Base-by-base conservation (phyloP, 2,888 invertebrate genomes). In the Laothoe populi region DNA sequence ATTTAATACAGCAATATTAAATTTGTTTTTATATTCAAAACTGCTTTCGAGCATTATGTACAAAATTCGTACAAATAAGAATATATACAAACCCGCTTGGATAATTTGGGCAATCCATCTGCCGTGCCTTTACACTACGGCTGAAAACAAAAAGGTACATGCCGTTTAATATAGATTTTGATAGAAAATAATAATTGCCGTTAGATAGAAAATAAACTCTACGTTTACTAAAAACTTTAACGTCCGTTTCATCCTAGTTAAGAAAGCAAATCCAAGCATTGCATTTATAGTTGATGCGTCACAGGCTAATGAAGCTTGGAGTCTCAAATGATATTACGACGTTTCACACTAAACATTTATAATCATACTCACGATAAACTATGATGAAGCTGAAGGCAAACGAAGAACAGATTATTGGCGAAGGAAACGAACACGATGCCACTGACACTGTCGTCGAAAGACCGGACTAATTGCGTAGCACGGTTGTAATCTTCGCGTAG, bases 331-430 rank as follows among this genome's bases (percentile, higher is more conserved):
- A n/a, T n/a, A n/a, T n/a, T n/a, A n/a, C n/a, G n/a, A n/a, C n/a
- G n/a, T n/a, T n/a, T n/a, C n/a, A n/a, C n/a, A n/a, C n/a, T n/a
- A n/a, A n/a, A n/a, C n/a, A n/a, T n/a, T n/a, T n/a, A n/a, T n/a
- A n/a, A n/a, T n/a, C n/a, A 59, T 65, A 78, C 93, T 90, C 84
- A 95, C 95, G 93, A 90, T 63, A 95, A 86, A 59, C 94, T 92
- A 73, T 95, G 93, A 72, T 95, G 95, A 13, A 96, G 84, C 71
- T 96, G 95, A 58, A 95, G 92, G 66, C 95, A 95, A 64, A 95
- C 94, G 72, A 94, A 95, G 75, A 94, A 94, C 59, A 95, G 88
- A 75, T 95, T 95, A 62, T 93, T 94, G 2, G 94, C 84, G 69
- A 95, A 95, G 0, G 95, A 94, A 0, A 95, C 75, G 0, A 95